A percentile compares a stretch with the other conserved stretches of the same genome.
These are phyloP conservation scores for Aplysia californica DNA, from an alignment of 1,140 invertebrate species.

Conservation along the genomic window DNA sequence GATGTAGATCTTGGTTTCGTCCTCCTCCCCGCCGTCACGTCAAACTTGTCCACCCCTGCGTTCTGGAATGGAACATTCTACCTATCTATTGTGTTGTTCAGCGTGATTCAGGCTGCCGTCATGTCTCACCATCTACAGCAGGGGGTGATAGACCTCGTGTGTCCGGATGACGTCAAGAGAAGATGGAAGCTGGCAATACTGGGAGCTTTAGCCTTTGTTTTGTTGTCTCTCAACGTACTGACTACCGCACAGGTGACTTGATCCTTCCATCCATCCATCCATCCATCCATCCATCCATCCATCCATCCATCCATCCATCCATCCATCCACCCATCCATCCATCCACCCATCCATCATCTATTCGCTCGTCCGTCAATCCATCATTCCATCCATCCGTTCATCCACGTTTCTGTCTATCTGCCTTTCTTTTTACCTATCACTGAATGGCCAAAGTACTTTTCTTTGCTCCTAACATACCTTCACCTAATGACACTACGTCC, in stretches of 20 bases:
- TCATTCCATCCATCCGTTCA: too few relatives aligned
- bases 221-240: constrained; percentile 18
- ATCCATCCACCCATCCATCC: too few relatives aligned
- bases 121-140: constrained; percentile 17
- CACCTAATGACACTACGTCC: too few relatives aligned
- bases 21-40: constrained; percentile 95
- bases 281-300: too few relatives aligned
- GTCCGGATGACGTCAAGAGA: not conserved
- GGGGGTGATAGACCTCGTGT: not conserved
- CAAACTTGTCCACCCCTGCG: constrained; percentile 93
- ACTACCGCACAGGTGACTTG: constrained; percentile 17
- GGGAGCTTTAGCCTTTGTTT: not conserved
- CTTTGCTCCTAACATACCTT: too few relatives aligned
- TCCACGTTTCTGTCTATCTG: too few relatives aligned
- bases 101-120: not conserved
- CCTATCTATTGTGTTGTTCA: constrained; percentile 68
- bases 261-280: too few relatives aligned
- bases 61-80: constrained; percentile 98
- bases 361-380: too few relatives aligned
- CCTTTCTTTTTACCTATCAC: too few relatives aligned
- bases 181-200: constrained; percentile 25
- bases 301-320: too few relatives aligned
- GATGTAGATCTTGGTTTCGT: constrained; percentile 95
- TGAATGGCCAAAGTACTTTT: too few relatives aligned
- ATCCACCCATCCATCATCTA: too few relatives aligned